Percentiles rank a stretch among this genome's conserved stretches.
These are phyloP conservation scores for Cyprinodon tularosa DNA, from an alignment of 2,113 vertebrate species.

Conservation along the genomic window DNA sequence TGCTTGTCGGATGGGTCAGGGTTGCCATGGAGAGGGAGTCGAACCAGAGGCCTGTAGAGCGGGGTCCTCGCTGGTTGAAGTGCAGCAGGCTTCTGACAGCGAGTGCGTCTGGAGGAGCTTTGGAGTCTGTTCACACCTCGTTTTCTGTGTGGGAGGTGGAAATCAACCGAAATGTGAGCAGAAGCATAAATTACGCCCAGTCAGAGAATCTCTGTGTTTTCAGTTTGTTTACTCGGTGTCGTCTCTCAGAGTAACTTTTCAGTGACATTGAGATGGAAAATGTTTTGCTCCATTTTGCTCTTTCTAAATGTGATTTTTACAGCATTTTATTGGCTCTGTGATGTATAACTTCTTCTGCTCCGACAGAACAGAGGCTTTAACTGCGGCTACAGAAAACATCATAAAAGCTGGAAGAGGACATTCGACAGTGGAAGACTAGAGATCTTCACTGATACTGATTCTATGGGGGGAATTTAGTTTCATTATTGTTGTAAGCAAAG, in stretches of 20 bases:
- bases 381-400: constrained; percentile 2
- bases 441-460: too few species aligned
- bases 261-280: background rate
- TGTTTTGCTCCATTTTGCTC: constrained; percentile 14
- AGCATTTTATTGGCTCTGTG: constrained; percentile 15
- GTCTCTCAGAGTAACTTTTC: background rate
- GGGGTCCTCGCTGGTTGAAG: background rate
- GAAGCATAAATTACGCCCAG: constrained; percentile 1
- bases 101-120: constrained; percentile 1
- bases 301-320: constrained; percentile 17
- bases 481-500: too few species aligned
- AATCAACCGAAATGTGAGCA: background rate
- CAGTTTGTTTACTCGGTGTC: background rate
- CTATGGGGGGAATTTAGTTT: too few species aligned
- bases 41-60: background rate
- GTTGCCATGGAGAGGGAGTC: constrained; percentile 58
- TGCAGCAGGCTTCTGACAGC: constrained; percentile 7
- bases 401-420: background rate
- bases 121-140: constrained; percentile 13
- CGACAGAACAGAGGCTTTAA: constrained; percentile 23
- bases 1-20: constrained; percentile 33
- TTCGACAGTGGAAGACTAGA: too few species aligned
- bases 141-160: background rate
- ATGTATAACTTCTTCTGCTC: constrained; percentile 29
- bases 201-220: background rate